A percentile compares a stretch with the other conserved stretches of the same genome.
phyloP scores from a whole-genome alignment of 2,888 invertebrate species.

The Chalcis sispes region DNA sequence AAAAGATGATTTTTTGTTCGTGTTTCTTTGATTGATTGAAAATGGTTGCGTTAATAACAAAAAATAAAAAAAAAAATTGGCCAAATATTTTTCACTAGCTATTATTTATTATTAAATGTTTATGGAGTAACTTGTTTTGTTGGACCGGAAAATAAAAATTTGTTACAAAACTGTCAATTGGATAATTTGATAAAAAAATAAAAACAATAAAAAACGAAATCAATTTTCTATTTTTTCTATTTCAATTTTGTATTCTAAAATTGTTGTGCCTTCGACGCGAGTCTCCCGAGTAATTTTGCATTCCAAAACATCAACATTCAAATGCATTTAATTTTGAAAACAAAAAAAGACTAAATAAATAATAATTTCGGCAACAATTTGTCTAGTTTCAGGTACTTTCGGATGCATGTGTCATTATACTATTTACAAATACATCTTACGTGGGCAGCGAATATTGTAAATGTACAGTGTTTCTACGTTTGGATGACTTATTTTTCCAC shows the following conservation, averaged over 20 bases:
- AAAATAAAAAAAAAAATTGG: constrained; percentile 25
- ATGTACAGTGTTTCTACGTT: constrained; percentile 45
- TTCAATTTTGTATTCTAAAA: constrained; percentile 44
- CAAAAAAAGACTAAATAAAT: constrained; percentile 25
- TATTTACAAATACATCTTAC: constrained; percentile 54
- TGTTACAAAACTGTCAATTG: constrained; percentile 49
- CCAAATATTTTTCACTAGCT: constrained; percentile 32
- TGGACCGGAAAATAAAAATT: constrained; percentile 32
- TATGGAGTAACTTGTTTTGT: constrained; percentile 47
- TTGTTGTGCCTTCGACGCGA: constrained; percentile 50
- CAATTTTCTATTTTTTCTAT: too few species aligned
- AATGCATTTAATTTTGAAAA: too few species aligned
- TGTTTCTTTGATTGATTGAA: neutral
- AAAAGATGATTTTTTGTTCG: constrained; percentile 32
- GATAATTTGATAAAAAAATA: constrained; percentile 24
- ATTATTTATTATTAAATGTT: constrained; percentile 29
- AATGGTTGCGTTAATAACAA: constrained; percentile 21
- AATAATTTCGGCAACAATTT: constrained; percentile 41
- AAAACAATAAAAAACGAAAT: constrained; percentile 26
- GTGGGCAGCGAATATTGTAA: constrained; percentile 34
- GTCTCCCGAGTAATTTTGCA: constrained; percentile 45
- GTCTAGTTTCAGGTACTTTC: constrained; percentile 47
- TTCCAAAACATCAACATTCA: constrained; percentile 31
- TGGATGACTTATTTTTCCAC: constrained; percentile 21
- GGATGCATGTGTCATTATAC: constrained; percentile 39